Percentiles rank a stretch among this genome's conserved stretches.
Conservation (phyloP, 2,113 vertebrate genomes). For the Baryphthengus martii region DNA sequence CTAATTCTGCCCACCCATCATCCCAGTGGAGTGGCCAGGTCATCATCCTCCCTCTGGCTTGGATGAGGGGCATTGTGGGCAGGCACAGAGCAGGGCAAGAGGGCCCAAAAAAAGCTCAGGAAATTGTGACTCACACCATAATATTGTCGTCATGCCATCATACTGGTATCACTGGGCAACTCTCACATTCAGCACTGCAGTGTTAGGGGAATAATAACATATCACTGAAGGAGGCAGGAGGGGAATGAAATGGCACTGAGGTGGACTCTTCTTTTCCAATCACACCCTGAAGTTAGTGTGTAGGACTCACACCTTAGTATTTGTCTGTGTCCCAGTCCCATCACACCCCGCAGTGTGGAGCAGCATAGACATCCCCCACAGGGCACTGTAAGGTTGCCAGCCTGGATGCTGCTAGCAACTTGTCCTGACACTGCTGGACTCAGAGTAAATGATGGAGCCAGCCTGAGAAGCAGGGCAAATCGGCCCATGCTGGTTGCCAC, state of each 20-base stretch:
- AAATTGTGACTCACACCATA: neutral
- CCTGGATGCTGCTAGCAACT: neutral
- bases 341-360: rapidly evolving
- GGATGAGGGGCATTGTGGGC: neutral
- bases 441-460: neutral
- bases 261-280: neutral
- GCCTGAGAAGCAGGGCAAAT: neutral
- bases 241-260: neutral
- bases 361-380: neutral
- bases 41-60: neutral
- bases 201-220: neutral
- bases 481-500: neutral
- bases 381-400: neutral
- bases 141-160: neutral
- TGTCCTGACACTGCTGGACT: neutral
- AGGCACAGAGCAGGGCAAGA: neutral
- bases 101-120: neutral
- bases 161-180: neutral
- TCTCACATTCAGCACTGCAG: neutral
- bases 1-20: neutral
- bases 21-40: neutral
- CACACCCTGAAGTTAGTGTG: neutral
- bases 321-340: neutral
- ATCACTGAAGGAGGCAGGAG: neutral
- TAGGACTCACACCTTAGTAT: neutral